Evolutionary conservation across 2,797 vertebrate genomes (phyloP), one percentile per base, ranked within the genome.

Genomic region (Synaphobranchus kaupii): DNA sequence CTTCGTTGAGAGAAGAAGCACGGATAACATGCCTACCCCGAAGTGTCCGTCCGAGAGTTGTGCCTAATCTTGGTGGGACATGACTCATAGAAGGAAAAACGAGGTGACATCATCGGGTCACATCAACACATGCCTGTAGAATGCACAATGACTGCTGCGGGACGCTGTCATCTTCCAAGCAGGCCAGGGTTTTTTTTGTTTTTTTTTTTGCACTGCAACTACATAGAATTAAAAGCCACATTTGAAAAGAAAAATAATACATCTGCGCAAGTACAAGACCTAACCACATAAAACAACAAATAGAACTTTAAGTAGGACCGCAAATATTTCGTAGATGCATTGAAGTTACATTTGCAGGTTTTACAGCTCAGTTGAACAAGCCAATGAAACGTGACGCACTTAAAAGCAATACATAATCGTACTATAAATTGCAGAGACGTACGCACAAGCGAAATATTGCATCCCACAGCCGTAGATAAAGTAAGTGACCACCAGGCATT

Each of bases 51-150:
- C 88, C 84, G 89, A 94, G 91, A 88, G 91, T 91, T 91, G 89
- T 89, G 92, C 92, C 93, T 93, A 92, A 96, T 93, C 95, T 93
- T 80, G 76, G 39, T 94, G 94, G 94, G 95, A 93, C 92, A 91
- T 97, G 96, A 97, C 90, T 97, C 96, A 96, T 88, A 91, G 92
- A 86, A 90, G 86, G 85, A 92, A 94, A 90, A 91, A 88, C 89
- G 39, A 44, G 90, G 91, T 96, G 95, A 97, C 96, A 95, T 96
- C 96, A 96, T 95, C 89, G 93, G 92, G 85, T 93, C 93, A 88
- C 93, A 92, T 88, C 92, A 90, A 89, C 84, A 89, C 90, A 89
- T 87, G 93, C 90, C 91, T 92, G 66, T n/a, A 82, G 85, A 89
- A 86, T 88, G 84, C 82, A 83, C 56, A 34, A 82, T 84, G 15